Evolutionary conservation across 2,888 invertebrate genomes (phyloP).

Genomic region (Chloromyia formosa): DNA sequence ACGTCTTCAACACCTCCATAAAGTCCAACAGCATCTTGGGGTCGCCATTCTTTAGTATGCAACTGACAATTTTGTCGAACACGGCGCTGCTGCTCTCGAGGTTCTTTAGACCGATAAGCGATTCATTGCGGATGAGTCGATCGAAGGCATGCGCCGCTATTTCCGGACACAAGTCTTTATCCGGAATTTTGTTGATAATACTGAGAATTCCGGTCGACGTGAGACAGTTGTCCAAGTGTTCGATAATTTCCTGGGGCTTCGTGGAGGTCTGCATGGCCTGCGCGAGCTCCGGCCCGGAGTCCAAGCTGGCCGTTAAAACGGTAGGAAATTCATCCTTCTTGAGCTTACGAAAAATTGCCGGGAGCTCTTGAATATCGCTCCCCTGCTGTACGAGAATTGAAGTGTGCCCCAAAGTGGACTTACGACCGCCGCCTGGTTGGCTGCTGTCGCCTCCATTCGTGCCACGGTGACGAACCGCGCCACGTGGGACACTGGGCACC

Average conservation of each 20-base stretch:
- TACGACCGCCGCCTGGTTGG: constrained; percentile 49
- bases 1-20: constrained; percentile 59
- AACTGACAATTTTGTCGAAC: constrained; percentile 65
- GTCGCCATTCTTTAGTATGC: constrained; percentile 63
- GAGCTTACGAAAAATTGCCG: constrained; percentile 69
- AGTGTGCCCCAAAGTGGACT: constrained; percentile 55
- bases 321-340: constrained; percentile 62
- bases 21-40: constrained; percentile 62
- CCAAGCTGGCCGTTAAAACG: constrained; percentile 53
- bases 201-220: constrained; percentile 60
- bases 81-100: constrained; percentile 54
- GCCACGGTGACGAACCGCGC: constrained; percentile 51
- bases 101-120: constrained; percentile 50
- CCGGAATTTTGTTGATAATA: constrained; percentile 64
- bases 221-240: constrained; percentile 57
- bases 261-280: background rate
- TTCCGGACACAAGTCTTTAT: constrained; percentile 64
- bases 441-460: background rate
- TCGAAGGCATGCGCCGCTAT: constrained; percentile 64
- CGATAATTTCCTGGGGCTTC: constrained; percentile 45
- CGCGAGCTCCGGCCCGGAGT: constrained; percentile 52
- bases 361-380: constrained; percentile 73
- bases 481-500: background rate
- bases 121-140: constrained; percentile 64
- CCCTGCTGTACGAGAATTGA: constrained; percentile 75